phyloP scores from a whole-genome alignment of 1,140 invertebrate genomes.

The Druon quercuslanigerum region DNA sequence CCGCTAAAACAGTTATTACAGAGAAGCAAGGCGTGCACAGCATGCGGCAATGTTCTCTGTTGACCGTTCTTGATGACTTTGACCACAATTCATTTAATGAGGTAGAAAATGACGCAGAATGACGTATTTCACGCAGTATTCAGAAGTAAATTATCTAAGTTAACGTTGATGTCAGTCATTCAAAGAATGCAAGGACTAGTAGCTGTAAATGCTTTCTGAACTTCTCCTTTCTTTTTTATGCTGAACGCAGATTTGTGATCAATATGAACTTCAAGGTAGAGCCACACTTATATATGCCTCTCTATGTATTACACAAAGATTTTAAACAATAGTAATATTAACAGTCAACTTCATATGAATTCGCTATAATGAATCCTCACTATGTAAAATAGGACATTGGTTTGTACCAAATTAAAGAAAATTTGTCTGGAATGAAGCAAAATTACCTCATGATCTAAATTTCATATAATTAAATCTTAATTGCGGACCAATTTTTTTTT shows the following conservation, averaged over 20 bases:
- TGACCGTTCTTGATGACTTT: slow-evolving; percentile 23
- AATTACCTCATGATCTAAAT: too few relatives aligned
- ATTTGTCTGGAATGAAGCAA: too few relatives aligned
- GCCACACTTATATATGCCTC: not conserved
- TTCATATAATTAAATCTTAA: too few relatives aligned
- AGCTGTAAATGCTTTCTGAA: not conserved
- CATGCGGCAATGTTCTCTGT: not conserved
- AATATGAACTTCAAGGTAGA: not conserved
- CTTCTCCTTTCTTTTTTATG: slow-evolving; percentile 3
- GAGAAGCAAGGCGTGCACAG: slow-evolving; percentile 23
- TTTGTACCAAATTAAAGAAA: too few relatives aligned
- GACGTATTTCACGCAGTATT: slow-evolving; percentile 15
- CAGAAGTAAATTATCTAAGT: slow-evolving; percentile 6
- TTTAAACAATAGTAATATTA: too few relatives aligned
- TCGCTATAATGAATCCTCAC: too few relatives aligned
- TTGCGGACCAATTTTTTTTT: too few relatives aligned
- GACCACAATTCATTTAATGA: slow-evolving; percentile 31
- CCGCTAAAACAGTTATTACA: slow-evolving; percentile 29
- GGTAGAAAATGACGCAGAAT: slow-evolving; percentile 22
- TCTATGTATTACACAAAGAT: not conserved
- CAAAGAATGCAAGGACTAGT: slow-evolving; percentile 20
- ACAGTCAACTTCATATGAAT: too few relatives aligned
- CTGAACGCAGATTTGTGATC: not conserved
- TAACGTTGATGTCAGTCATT: not conserved
- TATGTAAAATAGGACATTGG: too few relatives aligned